Conservation (phyloP, 2,797 vertebrate genomes). For the Phoeniculus purpureus region DNA sequence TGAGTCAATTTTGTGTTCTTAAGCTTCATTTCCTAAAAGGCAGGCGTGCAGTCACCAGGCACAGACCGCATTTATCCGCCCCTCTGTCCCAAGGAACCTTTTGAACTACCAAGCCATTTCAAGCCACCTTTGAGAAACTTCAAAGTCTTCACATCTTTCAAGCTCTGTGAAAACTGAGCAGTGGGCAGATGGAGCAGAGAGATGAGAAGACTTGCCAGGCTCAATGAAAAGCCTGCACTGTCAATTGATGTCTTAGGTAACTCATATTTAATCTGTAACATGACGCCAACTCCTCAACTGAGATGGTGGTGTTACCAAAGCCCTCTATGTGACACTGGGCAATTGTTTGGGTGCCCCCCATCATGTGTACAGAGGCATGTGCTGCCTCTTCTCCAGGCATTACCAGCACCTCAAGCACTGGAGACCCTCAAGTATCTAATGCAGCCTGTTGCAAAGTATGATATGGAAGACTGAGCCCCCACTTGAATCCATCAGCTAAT, state of each 20-base stretch:
- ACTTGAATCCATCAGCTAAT: not conserved
- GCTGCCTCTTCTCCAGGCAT: not conserved
- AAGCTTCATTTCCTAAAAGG: not conserved
- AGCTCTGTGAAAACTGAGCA: not conserved
- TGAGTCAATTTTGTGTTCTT: not conserved
- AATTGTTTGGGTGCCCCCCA: too few relatives aligned
- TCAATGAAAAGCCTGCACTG: not conserved
- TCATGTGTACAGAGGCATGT: not conserved
- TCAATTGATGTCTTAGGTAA: not conserved
- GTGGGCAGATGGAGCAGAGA: not conserved
- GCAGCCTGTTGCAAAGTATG: not conserved
- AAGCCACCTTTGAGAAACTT: not conserved
- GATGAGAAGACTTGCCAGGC: not conserved
- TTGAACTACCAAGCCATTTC: not conserved
- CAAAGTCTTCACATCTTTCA: not conserved
- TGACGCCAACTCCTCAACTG: accelerated
- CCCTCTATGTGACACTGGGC: not conserved
- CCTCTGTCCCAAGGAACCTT: not conserved
- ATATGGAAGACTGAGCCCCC: not conserved
- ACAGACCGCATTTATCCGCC: not conserved
- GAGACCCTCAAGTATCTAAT: not conserved
- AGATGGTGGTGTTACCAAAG: not conserved
- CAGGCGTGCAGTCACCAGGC: not conserved
- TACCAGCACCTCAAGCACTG: not conserved
- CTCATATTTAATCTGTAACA: not conserved